Evolutionary conservation across 2,888 invertebrate genomes (phyloP).

Genomic region (Lymantria monacha): DNA sequence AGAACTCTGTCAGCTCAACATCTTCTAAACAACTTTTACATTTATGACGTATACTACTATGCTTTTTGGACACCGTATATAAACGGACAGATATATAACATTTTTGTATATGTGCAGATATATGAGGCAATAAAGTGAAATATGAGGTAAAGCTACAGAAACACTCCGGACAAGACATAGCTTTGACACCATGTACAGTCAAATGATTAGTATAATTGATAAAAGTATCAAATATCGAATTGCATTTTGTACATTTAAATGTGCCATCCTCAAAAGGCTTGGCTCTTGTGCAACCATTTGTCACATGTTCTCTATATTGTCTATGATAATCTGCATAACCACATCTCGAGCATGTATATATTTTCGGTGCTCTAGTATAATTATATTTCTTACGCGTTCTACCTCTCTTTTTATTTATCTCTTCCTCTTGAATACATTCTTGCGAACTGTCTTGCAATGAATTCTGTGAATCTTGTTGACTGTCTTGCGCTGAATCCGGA

Average conservation of each 20-base stretch:
- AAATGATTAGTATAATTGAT: conserved; percentile 40
- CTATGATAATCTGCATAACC: conserved; percentile 15
- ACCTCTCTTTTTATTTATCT: neutral
- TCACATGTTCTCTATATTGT: conserved; percentile 20
- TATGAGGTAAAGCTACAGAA: rapidly evolving
- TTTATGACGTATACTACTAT: neutral
- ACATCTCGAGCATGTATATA: conserved; percentile 31
- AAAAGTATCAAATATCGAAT: neutral
- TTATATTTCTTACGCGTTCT: neutral
- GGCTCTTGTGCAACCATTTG: neutral
- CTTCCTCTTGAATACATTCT: neutral
- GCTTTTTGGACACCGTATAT: neutral
- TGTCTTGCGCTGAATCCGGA: conserved; percentile 1
- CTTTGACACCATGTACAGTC: conserved; percentile 18
- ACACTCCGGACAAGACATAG: conserved; percentile 39
- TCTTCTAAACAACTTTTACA: conserved; percentile 32
- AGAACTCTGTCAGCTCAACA: conserved; percentile 11
- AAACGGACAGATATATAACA: neutral
- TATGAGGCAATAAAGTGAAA: conserved; percentile 14
- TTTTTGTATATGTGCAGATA: conserved; percentile 32
- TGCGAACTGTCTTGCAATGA: neutral
- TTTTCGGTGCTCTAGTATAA: conserved; percentile 1
- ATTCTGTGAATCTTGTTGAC: neutral
- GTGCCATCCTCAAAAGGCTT: neutral
- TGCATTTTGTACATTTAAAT: conserved; percentile 37